phyloP scores from a whole-genome alignment of 2,113 vertebrate species.

The Petrocephalus zakoni region DNA sequence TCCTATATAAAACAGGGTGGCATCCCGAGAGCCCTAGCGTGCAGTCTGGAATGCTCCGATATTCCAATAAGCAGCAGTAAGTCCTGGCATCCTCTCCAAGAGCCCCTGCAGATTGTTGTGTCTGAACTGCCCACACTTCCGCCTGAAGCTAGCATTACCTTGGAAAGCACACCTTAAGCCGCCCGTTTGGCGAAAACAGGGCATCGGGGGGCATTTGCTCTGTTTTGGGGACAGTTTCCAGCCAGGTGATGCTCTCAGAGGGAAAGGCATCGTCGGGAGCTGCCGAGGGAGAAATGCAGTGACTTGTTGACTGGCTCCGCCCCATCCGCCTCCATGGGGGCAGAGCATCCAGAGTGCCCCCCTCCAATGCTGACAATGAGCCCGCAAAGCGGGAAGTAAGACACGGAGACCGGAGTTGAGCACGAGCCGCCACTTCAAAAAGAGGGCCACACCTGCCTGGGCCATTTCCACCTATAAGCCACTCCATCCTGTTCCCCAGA shows the following conservation, averaged over 20 bases:
- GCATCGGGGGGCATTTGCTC: neutral
- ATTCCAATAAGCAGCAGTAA: neutral
- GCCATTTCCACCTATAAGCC: no score
- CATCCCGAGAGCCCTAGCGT: neutral
- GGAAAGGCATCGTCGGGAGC: neutral
- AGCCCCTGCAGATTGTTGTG: neutral
- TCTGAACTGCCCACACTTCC: neutral
- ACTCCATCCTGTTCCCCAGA: no score
- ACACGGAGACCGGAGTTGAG: no score
- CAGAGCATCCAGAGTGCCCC: no score
- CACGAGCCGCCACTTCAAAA: no score
- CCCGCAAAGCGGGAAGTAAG: no score
- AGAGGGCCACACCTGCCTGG: no score
- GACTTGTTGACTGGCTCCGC: neutral
- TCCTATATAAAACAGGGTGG: neutral
- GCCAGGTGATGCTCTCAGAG: neutral
- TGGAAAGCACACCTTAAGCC: neutral
- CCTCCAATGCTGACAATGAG: no score
- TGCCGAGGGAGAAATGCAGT: neutral
- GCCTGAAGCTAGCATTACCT: neutral
- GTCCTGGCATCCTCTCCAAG: neutral
- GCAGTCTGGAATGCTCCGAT: neutral
- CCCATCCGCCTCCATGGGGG: neutral
- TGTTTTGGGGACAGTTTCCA: neutral
- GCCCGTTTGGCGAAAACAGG: neutral